A percentile compares a stretch with the other conserved stretches of the same genome.
phyloP scores from a whole-genome alignment of 2,888 invertebrate genomes.

The Euclidia mi region DNA sequence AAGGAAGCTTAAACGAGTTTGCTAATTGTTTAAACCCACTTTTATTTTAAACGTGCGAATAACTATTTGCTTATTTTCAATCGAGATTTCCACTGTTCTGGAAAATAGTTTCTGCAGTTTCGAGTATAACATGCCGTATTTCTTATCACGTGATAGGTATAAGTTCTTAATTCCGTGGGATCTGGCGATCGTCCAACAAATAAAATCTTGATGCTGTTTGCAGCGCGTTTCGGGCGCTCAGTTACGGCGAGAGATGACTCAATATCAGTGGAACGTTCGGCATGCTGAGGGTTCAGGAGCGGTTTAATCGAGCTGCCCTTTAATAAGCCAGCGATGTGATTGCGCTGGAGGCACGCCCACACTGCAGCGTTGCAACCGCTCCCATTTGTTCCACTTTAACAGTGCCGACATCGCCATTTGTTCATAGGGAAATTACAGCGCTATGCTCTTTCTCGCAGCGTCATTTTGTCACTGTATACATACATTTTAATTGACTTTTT shows the following conservation, averaged over 20 bases:
- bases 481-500: constrained; percentile 11
- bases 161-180: constrained; percentile 24
- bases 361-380: not conserved
- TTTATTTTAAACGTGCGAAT: too few relatives aligned
- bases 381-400: constrained; percentile 1
- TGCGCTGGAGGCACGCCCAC: not conserved
- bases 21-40: too few relatives aligned
- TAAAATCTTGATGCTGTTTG: constrained; percentile 26
- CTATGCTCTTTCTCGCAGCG: not conserved
- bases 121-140: not conserved
- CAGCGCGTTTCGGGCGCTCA: constrained; percentile 17
- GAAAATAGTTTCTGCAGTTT: not conserved
- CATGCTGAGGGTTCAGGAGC: constrained; percentile 12
- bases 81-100: not conserved
- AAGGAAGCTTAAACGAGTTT: too few relatives aligned
- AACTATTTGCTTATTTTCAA: not conserved
- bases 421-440: not conserved
- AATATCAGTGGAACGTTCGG: constrained; percentile 11
- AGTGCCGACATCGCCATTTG: not conserved
- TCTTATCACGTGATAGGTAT: constrained; percentile 16
- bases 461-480: not conserved
- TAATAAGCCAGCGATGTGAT: constrained; percentile 15
- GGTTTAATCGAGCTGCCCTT: constrained; percentile 24
- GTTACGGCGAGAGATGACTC: not conserved
- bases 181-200: constrained; percentile 40